phyloP scores from a whole-genome alignment of 2,113 vertebrate species.

The Meles meles region DNA sequence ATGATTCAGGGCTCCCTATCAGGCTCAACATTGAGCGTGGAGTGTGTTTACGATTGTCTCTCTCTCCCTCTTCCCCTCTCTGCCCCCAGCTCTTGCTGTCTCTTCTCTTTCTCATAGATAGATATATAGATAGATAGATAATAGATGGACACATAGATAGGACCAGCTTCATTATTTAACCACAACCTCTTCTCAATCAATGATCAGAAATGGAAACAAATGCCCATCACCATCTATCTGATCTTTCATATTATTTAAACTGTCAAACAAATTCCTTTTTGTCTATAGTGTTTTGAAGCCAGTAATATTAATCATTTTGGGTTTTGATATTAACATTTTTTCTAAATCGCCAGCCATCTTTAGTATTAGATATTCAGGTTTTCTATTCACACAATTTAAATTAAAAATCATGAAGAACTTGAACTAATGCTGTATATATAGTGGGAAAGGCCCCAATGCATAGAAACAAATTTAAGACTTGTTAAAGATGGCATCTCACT shows the following conservation, averaged over 20 bases:
- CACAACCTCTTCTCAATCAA: not conserved
- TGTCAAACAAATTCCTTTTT: not conserved
- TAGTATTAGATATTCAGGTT: not conserved
- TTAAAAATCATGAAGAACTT: not conserved
- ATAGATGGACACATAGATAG: too few species aligned
- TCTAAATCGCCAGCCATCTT: not conserved
- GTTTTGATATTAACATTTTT: not conserved
- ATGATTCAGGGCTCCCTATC: not conserved
- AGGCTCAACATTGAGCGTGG: not conserved
- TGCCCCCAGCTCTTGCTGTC: not conserved
- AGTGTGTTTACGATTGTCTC: not conserved
- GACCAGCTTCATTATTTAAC: not conserved
- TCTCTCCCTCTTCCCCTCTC: not conserved
- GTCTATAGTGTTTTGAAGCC: not conserved
- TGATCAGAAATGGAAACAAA: not conserved
- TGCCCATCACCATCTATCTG: not conserved
- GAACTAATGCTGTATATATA: not conserved
- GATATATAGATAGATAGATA: not conserved
- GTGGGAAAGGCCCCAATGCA: not conserved
- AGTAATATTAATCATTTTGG: not conserved
- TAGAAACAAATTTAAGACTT: not conserved
- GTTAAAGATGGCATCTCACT: not conserved
- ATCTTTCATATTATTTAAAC: constrained; percentile 6
- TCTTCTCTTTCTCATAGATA: not conserved
- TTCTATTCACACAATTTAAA: constrained; percentile 4